Evolutionary conservation across 2,797 vertebrate species (phyloP).

Genomic region (Amazona finschi): DNA sequence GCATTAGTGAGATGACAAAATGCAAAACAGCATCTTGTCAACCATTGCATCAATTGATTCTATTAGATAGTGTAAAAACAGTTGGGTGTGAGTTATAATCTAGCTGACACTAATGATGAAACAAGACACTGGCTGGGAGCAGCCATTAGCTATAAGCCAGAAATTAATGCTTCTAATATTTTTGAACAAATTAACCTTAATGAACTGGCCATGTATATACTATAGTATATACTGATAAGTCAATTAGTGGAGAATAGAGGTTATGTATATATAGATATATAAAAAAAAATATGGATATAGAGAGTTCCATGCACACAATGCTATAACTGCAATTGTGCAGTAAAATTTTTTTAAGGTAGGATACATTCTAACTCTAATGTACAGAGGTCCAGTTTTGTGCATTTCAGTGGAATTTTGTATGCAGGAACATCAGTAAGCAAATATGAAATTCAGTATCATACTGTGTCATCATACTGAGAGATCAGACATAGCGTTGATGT

Average conservation of each 20-base stretch:
- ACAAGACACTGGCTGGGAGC: constrained; percentile 92
- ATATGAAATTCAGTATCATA: not conserved
- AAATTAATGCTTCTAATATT: constrained; percentile 99
- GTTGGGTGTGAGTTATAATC: constrained; percentile 99
- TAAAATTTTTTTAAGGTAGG: not conserved
- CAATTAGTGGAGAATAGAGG: constrained; percentile 62
- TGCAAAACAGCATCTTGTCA: constrained; percentile 89
- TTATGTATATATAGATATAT: constrained; percentile 43
- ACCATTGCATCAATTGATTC: constrained; percentile 95
- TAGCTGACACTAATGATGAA: constrained; percentile 98
- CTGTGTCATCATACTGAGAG: not conserved
- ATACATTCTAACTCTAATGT: not conserved
- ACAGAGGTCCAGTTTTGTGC: not conserved
- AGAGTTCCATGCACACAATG: not conserved
- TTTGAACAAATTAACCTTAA: constrained; percentile 88
- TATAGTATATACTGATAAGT: constrained; percentile 74
- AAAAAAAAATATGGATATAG: not conserved
- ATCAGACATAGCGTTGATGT: not conserved
- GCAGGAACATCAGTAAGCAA: not conserved
- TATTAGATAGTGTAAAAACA: constrained; percentile 97
- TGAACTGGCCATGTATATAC: constrained; percentile 82
- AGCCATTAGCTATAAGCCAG: constrained; percentile 91
- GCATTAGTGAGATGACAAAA: constrained; percentile 96
- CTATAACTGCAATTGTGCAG: not conserved
- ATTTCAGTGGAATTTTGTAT: not conserved